Evolutionary conservation across 2,797 vertebrate species (phyloP), one percentile per base, ranked within the genome.

Genomic region (Semotilus atromaculatus): DNA sequence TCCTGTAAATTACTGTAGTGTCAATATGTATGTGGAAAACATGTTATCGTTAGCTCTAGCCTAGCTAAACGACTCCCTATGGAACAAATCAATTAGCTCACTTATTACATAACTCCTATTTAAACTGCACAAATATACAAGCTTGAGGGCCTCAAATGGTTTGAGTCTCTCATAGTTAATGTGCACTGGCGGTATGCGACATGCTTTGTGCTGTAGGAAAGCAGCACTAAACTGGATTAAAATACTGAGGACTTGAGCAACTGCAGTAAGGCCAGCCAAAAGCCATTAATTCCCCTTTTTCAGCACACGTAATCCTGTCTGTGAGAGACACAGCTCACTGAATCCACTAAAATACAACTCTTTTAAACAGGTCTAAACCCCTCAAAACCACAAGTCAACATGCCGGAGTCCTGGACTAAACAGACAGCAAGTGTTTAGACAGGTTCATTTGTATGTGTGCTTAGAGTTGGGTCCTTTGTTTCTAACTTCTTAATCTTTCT

Each of bases 311-410:
- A 92, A 92, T 88, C 86, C 88, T 88, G 88, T 86, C 89, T 93
- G 80, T 80, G 84, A 84, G 71, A 88, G 55, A 85, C 91, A 92
- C 87, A 92, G 92, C 91, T 93, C 87, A 91, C 92, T 89, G 91
- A 62, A 90, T 72, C 89, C 87, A 89, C 78, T 76, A 85, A 89
- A 91, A 90, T 87, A 89, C 89, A 90, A 85, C 89, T 86, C 71
- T 84, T 87, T 88, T 87, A 92, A 91, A 84, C 89, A 88, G 67
- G 88, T 91, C 86, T 91, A 87, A 80, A 86, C 86, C 87, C 83
- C 88, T 89, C n/a, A 92, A 93, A 93, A 88, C 89, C 90, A 90
- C 90, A 92, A 90, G 48, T 86, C 78, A 82, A 86, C 82, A 88
- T 90, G 87, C 86, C 91, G 89, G 80, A 87, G 85, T 88, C 88